Percentiles rank a stretch among this genome's conserved stretches.
These are phyloP conservation scores for Nematolebias whitei DNA, from an alignment of 2,113 vertebrate species.

Conservation along the genomic window DNA sequence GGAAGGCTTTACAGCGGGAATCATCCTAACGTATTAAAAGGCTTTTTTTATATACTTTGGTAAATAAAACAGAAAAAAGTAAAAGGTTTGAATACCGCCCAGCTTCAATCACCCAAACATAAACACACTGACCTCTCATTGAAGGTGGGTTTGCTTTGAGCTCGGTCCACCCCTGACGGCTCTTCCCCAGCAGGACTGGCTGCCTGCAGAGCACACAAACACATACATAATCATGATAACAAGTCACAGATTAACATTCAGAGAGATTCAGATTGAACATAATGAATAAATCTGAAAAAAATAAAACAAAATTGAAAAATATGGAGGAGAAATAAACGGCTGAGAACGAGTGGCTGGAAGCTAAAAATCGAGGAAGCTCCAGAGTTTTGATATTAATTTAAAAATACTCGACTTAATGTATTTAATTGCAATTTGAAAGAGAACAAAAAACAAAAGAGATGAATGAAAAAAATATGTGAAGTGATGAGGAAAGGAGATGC, in stretches of 20 bases:
- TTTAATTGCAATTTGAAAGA: slow-evolving; percentile 17
- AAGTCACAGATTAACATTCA: not conserved
- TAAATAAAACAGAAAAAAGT: too few relatives aligned
- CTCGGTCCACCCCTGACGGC: slow-evolving; percentile 42
- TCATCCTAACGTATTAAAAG: too few relatives aligned
- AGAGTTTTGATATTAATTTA: slow-evolving; percentile 7
- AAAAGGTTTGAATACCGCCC: not conserved
- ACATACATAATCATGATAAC: slow-evolving; percentile 33
- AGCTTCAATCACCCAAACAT: slow-evolving; percentile 6
- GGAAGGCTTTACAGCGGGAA: too few relatives aligned
- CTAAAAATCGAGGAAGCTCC: not conserved
- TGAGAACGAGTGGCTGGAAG: not conserved
- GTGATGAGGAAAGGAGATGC: slow-evolving; percentile 34
- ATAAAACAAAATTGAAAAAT: not conserved
- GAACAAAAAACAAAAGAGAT: not conserved
- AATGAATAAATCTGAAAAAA: not conserved
- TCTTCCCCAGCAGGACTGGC: slow-evolving; percentile 39
- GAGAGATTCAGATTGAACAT: not conserved
- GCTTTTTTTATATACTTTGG: too few relatives aligned
- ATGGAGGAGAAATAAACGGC: not conserved
- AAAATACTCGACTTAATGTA: slow-evolving; percentile 5
- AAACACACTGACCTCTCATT: slow-evolving; percentile 55
- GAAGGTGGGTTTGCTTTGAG: slow-evolving; percentile 55
- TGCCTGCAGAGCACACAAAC: slow-evolving; percentile 46
- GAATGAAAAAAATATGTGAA: slow-evolving; percentile 15